Conservation (phyloP, 2,113 vertebrate genomes). For the Trachemys scripta region DNA sequence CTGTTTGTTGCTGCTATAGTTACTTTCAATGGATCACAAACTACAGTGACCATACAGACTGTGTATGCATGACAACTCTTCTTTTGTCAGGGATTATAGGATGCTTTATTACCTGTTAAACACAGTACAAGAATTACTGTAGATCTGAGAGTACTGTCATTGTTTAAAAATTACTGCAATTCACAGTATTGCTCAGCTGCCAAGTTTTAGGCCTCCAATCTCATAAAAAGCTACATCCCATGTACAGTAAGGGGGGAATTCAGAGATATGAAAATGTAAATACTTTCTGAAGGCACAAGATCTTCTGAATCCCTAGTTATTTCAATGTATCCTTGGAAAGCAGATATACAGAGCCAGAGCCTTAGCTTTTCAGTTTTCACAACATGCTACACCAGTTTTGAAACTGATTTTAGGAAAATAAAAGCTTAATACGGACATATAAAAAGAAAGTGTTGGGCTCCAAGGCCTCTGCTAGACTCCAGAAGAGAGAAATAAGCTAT, state of each 20-base stretch:
- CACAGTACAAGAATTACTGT: background rate
- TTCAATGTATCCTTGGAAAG: slow-evolving; percentile 24
- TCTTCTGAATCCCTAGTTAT: background rate
- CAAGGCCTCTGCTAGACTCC: background rate
- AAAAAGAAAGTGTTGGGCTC: slow-evolving; percentile 7
- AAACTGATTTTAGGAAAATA: slow-evolving; percentile 21
- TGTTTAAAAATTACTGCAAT: background rate
- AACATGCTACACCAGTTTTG: background rate
- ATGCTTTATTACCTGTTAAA: background rate
- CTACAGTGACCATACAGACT: background rate
- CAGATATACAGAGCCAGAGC: background rate
- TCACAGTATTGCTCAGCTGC: background rate
- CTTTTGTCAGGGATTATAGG: background rate
- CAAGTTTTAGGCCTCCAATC: background rate
- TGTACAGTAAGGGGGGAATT: background rate
- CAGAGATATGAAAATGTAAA: background rate
- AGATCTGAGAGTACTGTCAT: background rate
- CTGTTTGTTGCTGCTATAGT: background rate
- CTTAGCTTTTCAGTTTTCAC: slow-evolving; percentile 7
- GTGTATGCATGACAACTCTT: background rate
- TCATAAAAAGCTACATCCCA: background rate
- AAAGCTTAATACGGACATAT: background rate
- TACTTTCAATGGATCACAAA: background rate
- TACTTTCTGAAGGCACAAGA: slow-evolving; percentile 13
- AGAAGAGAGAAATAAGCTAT: background rate